These are phyloP conservation scores for Zaprionus inermis DNA, from an alignment of 1,140 invertebrate species.

Conservation along the genomic window DNA sequence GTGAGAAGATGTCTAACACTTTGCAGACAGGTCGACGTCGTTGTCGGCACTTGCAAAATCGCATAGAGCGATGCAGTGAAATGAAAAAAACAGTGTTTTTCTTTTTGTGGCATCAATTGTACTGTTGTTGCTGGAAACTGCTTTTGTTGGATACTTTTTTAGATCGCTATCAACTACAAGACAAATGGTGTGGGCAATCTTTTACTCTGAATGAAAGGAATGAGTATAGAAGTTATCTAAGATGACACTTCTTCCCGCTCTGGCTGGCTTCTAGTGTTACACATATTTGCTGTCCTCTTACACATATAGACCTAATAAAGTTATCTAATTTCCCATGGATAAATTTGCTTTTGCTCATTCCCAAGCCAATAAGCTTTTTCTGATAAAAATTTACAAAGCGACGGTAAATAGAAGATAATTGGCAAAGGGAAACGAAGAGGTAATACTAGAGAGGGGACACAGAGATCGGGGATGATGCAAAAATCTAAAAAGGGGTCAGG, in stretches of 20 bases:
- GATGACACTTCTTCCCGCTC: conserved; percentile 66
- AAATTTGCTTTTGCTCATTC: conserved; percentile 31
- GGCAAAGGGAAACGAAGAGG: conserved; percentile 34
- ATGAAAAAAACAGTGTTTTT: conserved; percentile 53
- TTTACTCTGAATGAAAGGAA: conserved; percentile 64
- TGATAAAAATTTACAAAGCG: conserved; percentile 14
- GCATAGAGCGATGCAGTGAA: conserved; percentile 48
- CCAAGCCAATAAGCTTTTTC: conserved; percentile 53
- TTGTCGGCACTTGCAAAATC: conserved; percentile 72
- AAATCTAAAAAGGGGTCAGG: conserved; percentile 18
- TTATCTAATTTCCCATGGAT: conserved; percentile 54
- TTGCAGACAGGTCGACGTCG: conserved; percentile 73
- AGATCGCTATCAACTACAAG: conserved; percentile 77
- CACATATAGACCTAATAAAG: conserved; percentile 55
- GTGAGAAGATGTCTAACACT: conserved; percentile 82
- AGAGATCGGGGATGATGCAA: neutral
- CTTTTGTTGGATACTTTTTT: conserved; percentile 46
- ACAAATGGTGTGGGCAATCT: conserved; percentile 83
- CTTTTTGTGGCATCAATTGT: conserved; percentile 59
- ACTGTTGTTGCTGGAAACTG: conserved; percentile 61
- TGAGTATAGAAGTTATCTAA: conserved; percentile 70
- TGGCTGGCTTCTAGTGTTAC: conserved; percentile 25
- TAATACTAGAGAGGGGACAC: conserved; percentile 33
- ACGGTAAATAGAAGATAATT: conserved; percentile 53
- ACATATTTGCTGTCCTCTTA: conserved; percentile 13